Evolutionary conservation across 2,797 vertebrate genomes (phyloP), one percentile per base, ranked within the genome.

Genomic region (Scarus forsteni): DNA sequence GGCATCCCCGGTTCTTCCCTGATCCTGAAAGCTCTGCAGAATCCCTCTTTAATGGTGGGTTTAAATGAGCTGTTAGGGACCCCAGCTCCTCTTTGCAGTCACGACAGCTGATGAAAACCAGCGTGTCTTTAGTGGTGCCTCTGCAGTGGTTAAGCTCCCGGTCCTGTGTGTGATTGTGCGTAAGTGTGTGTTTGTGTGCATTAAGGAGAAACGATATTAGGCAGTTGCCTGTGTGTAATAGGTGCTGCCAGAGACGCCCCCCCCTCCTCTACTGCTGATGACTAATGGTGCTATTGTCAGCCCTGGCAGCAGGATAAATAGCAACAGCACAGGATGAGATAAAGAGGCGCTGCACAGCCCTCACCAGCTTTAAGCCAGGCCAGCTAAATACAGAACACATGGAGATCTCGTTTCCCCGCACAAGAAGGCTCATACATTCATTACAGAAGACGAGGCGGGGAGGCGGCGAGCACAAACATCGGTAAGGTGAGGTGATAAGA

Each of bases 241-340:
- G 80, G 69, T 83, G 77, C 84, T 89, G 79, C 84, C 86, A 79
- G 66, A 75, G 76, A 27, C 27, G 27, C 27, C 60, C 34, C 34
- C 51, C 53, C 40, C 77, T 66, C 75, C 54, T 39, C 64, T 66
- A 61, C 83, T 60, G 79, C 80, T 78, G 85, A 92, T 94, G 92
- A 93, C 86, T 94, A 94, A 94, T 93, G 88, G 92, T 75, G 73
- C 82, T 79, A 80, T 89, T 89, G 88, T 90, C 88, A 81, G 85
- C 62, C 27, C 61, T 91, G 92, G 88, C 92, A 92, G 92, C 83
- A 90, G 90, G 90, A 93, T 94, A 90, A 94, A 94, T 93, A 92
- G 92, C 86, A 67, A 80, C 86, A 89, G 88, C 80, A 68, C 73
- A 66, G 83, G 65, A 79, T 46, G 81, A 91, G 92, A 93, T 92